Evolutionary conservation across 2,113 vertebrate species (phyloP).

Genomic region (Synodontis membranacea): DNA sequence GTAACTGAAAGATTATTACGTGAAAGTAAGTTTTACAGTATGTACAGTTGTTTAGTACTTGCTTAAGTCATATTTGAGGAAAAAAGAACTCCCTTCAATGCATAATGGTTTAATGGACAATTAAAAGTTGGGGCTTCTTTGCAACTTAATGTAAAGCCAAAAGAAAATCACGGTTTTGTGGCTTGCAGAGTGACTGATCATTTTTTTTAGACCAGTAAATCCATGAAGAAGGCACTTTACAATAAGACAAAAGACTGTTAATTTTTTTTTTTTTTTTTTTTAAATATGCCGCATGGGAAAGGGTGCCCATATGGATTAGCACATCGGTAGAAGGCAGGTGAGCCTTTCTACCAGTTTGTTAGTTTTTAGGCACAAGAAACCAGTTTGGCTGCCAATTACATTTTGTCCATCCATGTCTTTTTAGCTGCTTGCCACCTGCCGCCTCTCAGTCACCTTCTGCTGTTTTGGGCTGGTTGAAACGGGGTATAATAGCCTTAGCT

Average conservation of each 20-base stretch:
- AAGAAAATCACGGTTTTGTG: background rate
- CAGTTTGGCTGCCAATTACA: constrained; percentile 45
- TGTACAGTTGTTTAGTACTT: background rate
- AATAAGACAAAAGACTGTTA: background rate
- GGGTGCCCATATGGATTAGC: constrained; percentile 12
- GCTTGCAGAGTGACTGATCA: background rate
- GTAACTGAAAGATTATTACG: background rate
- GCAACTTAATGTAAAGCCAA: no score
- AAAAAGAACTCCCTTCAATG: background rate
- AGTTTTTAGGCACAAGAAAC: constrained; percentile 40
- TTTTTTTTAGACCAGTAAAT: background rate
- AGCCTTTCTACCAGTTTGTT: constrained; percentile 49
- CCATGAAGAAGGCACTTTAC: background rate
- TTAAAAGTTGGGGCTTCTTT: background rate
- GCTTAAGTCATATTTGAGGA: background rate
- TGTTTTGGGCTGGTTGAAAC: constrained; percentile 41
- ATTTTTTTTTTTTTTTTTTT: background rate
- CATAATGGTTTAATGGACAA: background rate
- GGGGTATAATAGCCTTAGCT: constrained; percentile 50
- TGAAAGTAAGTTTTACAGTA: background rate
- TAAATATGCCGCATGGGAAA: background rate
- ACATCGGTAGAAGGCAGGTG: constrained; percentile 22
- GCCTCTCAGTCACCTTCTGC: constrained; percentile 58
- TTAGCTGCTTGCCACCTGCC: constrained; percentile 51
- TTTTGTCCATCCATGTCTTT: constrained; percentile 47